Base-by-base conservation (phyloP, 2,888 invertebrate species). In the Caenorhabditis virilis region DNA sequence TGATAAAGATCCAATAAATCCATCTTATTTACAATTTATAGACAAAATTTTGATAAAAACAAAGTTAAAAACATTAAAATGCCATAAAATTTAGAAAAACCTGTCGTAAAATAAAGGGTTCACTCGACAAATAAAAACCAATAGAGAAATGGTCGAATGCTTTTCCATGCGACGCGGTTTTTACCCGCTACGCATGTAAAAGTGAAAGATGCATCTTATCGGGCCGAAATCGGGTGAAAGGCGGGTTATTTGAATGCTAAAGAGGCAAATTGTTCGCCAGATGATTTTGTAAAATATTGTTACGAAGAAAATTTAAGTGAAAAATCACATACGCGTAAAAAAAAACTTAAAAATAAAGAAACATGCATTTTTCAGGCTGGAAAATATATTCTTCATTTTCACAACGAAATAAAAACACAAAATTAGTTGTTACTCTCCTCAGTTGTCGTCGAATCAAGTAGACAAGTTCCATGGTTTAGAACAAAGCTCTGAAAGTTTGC, bases 1-100 rank as follows among this genome's bases (percentile, higher is more conserved):
- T 71, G 68, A 35, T 71, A 71, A 6, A 71, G 35, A 47, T 71
- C 71, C 22, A 71, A 35, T 11, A 71, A 51, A 30, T 71, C 71
- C 71, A 71, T 71, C 20, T 1, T n/a, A n/a, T n/a, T n/a, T 48
- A 27, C 9, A 46, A n/a, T 7, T 1, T 26, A 48, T 46, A 38
- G 20, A 45, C 27, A 27, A 23, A 20, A 23, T 23, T 11, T 22
- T 22, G 42, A 5, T 16, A 41, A 2, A 25, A 33, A 20, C 35
- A 35, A 5, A 23, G 26, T 16, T 25, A 26, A n/a, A 15, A 25
- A 11, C 20, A 30, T 23, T 15, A 57, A 50, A 22, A 20, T 46
- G 59, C 55, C 48, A 53, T 46, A 52, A 57, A 63, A 56, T n/a
- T n/a, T n/a, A n/a, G n/a, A n/a, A n/a, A n/a, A n/a, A n/a, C n/a